Conservation (phyloP, 2,888 invertebrate genomes). For the Esperia sulphurella region DNA sequence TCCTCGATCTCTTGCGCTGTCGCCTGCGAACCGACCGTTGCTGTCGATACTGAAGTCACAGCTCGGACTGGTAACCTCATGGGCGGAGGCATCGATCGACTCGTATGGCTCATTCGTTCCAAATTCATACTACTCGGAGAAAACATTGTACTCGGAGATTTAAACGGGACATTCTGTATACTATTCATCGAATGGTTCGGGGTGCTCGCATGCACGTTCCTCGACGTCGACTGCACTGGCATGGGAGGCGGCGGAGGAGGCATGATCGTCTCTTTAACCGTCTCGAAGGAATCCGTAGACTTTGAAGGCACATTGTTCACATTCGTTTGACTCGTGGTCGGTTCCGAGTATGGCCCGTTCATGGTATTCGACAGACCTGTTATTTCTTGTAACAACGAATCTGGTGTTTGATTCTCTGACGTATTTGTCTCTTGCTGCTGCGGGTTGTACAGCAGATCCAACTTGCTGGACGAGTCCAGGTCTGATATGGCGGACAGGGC, state of each 20-base stretch:
- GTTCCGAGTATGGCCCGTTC: slow-evolving; percentile 44
- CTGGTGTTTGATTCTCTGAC: slow-evolving; percentile 30
- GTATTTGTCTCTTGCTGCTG: slow-evolving; percentile 29
- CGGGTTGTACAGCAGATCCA: slow-evolving; percentile 54
- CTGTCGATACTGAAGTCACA: slow-evolving; percentile 50
- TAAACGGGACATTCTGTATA: slow-evolving; percentile 26
- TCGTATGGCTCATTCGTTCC: not conserved
- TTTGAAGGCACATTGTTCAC: slow-evolving; percentile 28
- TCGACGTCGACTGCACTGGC: slow-evolving; percentile 39
- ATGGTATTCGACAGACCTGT: slow-evolving; percentile 39
- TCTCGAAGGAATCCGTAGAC: slow-evolving; percentile 24
- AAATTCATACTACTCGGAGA: slow-evolving; percentile 15
- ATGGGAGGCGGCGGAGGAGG: slow-evolving; percentile 56
- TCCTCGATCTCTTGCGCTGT: slow-evolving; percentile 80
- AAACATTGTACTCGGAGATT: slow-evolving; percentile 39
- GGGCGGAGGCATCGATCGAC: slow-evolving; percentile 57
- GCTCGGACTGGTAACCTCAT: slow-evolving; percentile 51
- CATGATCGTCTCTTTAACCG: slow-evolving; percentile 40
- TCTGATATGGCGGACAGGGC: slow-evolving; percentile 60
- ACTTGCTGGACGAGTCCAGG: slow-evolving; percentile 57
- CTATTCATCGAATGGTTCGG: slow-evolving; percentile 19
- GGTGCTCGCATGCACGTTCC: slow-evolving; percentile 24
- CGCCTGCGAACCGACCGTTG: slow-evolving; percentile 69
- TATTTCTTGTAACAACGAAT: slow-evolving; percentile 47
- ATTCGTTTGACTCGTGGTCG: slow-evolving; percentile 19